Conservation (phyloP, 2,797 vertebrate species). For the Periparus ater region DNA sequence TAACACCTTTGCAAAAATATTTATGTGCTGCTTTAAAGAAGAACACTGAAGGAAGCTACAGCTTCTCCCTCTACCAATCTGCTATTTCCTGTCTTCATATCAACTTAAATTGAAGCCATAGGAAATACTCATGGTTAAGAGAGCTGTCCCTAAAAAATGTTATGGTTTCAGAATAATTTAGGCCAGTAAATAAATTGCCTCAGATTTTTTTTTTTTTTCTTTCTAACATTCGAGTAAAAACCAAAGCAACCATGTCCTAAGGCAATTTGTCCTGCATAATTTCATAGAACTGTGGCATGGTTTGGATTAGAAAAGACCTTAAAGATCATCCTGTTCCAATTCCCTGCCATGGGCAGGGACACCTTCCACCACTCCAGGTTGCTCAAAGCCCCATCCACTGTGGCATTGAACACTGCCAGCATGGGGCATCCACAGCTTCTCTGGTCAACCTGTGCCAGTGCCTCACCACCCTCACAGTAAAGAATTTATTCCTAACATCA, state of each 20-base stretch:
- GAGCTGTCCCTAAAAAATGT: not conserved
- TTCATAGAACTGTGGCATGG: not conserved
- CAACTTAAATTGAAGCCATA: not conserved
- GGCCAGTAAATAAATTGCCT: not conserved
- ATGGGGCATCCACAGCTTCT: not conserved
- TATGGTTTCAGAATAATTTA: not conserved
- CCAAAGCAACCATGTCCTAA: not conserved
- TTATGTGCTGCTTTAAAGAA: not conserved
- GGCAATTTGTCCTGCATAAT: not conserved
- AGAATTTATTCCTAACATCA: not conserved
- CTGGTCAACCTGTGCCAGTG: not conserved
- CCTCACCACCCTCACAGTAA: not conserved
- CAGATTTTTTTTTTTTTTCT: not conserved
- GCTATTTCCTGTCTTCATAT: not conserved
- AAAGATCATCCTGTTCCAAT: not conserved
- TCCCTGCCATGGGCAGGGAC: not conserved
- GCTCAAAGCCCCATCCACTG: rapidly evolving
- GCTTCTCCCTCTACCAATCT: not conserved
- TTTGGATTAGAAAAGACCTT: not conserved
- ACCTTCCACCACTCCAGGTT: not conserved
- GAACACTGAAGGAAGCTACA: not conserved
- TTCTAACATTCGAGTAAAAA: not conserved
- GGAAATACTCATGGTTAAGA: not conserved
- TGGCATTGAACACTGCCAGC: not conserved
- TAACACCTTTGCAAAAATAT: not conserved